phyloP scores from a whole-genome alignment of 1,140 invertebrate genomes.

The Pseudomyrmex flavicornis region DNA sequence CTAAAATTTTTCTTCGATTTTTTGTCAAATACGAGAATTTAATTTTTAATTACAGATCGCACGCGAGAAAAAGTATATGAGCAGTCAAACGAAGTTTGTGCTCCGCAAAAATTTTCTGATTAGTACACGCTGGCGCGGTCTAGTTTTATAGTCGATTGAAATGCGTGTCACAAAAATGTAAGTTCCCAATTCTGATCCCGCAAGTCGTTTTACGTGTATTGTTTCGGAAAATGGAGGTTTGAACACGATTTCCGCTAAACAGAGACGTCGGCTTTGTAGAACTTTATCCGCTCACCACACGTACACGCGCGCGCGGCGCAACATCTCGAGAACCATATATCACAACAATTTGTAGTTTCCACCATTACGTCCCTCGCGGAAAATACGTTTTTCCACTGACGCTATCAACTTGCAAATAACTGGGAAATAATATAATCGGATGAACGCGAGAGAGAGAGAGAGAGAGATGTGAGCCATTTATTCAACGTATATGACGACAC shows the following conservation, averaged over 20 bases:
- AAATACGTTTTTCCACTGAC: conserved; percentile 42
- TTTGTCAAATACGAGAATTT: neutral
- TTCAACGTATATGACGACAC: neutral
- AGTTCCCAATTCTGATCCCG: neutral
- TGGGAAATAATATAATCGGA: conserved; percentile 39
- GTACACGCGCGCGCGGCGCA: neutral
- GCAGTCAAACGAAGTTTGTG: no score
- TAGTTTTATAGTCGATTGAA: neutral
- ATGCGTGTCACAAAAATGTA: conserved; percentile 12
- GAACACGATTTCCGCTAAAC: conserved; percentile 41
- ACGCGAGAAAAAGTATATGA: neutral
- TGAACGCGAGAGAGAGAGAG: conserved; percentile 4
- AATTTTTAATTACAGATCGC: conserved; percentile 4
- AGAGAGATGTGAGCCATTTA: neutral
- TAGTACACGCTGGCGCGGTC: neutral
- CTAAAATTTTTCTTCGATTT: no score
- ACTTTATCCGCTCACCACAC: conserved; percentile 15
- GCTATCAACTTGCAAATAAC: conserved; percentile 37
- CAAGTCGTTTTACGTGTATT: conserved; percentile 23
- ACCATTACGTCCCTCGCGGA: conserved; percentile 29
- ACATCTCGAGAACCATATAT: conserved; percentile 34
- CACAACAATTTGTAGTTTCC: conserved; percentile 31
- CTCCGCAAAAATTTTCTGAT: neutral
- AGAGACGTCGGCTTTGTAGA: conserved; percentile 25
- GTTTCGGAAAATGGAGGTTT: conserved; percentile 37